A percentile compares a stretch with the other conserved stretches of the same genome.
Conservation (phyloP, 1,140 invertebrate genomes). For the Polyergus mexicanus region DNA sequence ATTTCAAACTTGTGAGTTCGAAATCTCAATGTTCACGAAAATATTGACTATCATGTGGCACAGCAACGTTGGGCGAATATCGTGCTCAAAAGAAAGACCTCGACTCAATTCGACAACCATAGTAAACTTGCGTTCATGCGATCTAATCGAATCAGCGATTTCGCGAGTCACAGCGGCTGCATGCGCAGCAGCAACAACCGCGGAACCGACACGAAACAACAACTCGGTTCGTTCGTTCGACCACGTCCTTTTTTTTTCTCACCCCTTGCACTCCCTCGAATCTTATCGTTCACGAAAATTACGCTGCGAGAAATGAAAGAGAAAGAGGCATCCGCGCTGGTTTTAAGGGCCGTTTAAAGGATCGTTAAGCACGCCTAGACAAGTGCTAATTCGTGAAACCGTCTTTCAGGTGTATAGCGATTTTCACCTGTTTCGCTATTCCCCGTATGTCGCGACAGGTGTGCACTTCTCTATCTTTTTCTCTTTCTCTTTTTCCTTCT, state of each 20-base stretch:
- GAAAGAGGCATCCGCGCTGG: constrained; percentile 2
- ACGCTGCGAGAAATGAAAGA: constrained; percentile 3
- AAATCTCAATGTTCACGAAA: background rate
- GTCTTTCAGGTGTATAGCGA: constrained; percentile 74
- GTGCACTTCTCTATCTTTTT: constrained; percentile 72
- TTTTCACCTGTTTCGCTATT: constrained; percentile 86
- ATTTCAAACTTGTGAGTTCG: background rate
- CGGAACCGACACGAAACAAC: constrained; percentile 31
- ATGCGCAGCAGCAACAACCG: background rate
- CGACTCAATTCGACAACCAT: constrained; percentile 4
- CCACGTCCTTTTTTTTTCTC: constrained; percentile 19
- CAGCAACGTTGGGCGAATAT: constrained; percentile 6
- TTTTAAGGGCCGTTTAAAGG: constrained; percentile 59
- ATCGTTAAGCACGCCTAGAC: constrained; percentile 58
- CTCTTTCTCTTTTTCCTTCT: constrained; percentile 6
- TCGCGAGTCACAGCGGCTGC: constrained; percentile 35
- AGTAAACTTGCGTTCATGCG: constrained; percentile 17
- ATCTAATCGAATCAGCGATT: constrained; percentile 66
- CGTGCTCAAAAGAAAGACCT: background rate
- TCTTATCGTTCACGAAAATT: constrained; percentile 25
- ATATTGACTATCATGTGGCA: background rate
- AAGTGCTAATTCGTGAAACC: constrained; percentile 81
- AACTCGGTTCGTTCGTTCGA: constrained; percentile 33
- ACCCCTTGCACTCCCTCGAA: constrained; percentile 2
- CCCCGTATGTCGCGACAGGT: constrained; percentile 84